phyloP scores from a whole-genome alignment of 2,113 vertebrate species.

The Aphyosemion australe region DNA sequence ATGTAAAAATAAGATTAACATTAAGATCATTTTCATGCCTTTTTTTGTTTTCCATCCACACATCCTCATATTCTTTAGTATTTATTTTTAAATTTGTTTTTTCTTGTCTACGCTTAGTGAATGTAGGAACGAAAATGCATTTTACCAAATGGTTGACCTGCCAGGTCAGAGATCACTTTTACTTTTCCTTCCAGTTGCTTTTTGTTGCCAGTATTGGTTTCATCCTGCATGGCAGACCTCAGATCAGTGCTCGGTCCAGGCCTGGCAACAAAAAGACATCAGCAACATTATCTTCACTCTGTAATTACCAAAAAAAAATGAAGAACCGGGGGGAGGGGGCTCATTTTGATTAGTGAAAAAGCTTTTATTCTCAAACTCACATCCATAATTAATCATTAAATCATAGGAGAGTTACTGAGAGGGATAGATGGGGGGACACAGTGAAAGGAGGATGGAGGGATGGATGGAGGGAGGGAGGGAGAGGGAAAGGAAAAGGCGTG shows the following conservation, averaged over 20 bases:
- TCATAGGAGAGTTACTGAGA: constrained; percentile 82
- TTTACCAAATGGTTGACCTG: too few species aligned
- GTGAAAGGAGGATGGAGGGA: constrained; percentile 61
- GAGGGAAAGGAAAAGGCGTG: constrained; percentile 83
- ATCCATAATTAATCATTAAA: constrained; percentile 99
- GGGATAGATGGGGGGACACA: constrained; percentile 60
- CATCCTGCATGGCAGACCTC: constrained; percentile 56
- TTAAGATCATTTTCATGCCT: too few species aligned
- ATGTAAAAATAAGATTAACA: too few species aligned
- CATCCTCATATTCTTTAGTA: too few species aligned
- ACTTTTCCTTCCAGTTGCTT: constrained; percentile 24
- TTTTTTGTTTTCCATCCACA: too few species aligned
- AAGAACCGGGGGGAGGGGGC: constrained; percentile 66
- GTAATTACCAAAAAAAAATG: constrained; percentile 83
- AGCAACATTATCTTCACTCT: constrained; percentile 82
- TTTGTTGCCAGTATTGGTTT: constrained; percentile 52
- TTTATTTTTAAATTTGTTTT: too few species aligned
- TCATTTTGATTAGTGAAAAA: constrained; percentile 91
- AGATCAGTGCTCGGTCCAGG: constrained; percentile 46
- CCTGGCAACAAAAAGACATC: constrained; percentile 69
- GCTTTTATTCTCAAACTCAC: constrained; percentile 94
- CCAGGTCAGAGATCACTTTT: too few species aligned
- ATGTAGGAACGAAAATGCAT: too few species aligned
- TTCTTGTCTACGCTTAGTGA: too few species aligned
- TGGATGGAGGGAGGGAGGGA: constrained; percentile 56